Conservation (phyloP, 2,113 vertebrate genomes). For the Planiliza haematocheilus region DNA sequence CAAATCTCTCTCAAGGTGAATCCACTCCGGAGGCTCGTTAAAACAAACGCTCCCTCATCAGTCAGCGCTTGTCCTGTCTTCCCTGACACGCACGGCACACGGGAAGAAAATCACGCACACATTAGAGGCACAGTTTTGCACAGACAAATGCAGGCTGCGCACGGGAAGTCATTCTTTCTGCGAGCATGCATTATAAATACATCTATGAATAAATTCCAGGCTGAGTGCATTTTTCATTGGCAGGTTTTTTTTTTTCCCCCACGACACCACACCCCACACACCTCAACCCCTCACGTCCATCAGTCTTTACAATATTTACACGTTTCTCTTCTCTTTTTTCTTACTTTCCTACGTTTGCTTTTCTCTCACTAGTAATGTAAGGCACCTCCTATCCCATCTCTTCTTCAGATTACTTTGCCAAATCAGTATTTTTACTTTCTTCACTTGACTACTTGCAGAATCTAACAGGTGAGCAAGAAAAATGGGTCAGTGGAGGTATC, state of each 20-base stretch:
- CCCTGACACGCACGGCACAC: conserved; percentile 24
- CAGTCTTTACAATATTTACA: conserved; percentile 42
- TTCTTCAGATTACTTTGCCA: not conserved
- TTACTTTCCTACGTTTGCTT: not conserved
- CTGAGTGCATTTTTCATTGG: conserved; percentile 72
- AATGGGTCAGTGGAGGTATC: not conserved
- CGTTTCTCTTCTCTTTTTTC: not conserved
- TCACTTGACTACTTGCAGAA: not conserved
- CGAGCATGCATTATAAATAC: conserved; percentile 78
- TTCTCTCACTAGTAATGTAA: not conserved
- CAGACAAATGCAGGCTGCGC: conserved; percentile 9
- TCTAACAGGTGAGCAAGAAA: not conserved
- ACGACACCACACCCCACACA: conserved; percentile 35
- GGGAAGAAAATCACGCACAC: conserved; percentile 17
- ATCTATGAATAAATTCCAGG: conserved; percentile 77
- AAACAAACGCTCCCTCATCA: conserved; percentile 76
- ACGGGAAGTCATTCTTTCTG: conserved; percentile 65
- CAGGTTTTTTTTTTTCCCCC: conserved; percentile 52
- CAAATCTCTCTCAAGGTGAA: conserved; percentile 77
- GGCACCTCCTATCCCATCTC: not conserved
- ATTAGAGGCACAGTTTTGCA: conserved; percentile 15
- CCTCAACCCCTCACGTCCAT: conserved; percentile 50
- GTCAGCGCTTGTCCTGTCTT: conserved; percentile 59
- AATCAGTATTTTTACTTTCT: not conserved
- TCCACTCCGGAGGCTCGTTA: conserved; percentile 71